Percentiles rank a stretch among this genome's conserved stretches.
phyloP scores from a whole-genome alignment of 2,888 invertebrate species.

The Aphrophora alni region DNA sequence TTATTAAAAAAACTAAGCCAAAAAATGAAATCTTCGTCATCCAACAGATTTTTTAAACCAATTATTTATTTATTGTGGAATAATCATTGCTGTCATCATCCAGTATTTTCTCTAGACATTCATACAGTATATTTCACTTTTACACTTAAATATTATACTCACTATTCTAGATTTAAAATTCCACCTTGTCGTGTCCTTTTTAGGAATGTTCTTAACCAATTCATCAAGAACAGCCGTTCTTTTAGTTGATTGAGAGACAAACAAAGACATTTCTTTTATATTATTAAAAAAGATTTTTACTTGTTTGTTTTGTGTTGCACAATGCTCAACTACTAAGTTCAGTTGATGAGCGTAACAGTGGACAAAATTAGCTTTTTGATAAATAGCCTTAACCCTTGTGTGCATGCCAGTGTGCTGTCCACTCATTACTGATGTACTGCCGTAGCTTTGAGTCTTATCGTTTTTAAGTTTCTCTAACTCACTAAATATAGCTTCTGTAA shows the following conservation, averaged over 20 bases:
- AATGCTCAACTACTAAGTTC: no score
- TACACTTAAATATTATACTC: no score
- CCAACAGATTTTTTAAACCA: background rate
- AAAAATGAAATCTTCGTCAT: background rate
- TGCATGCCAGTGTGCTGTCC: no score
- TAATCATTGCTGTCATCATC: no score
- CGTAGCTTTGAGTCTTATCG: background rate
- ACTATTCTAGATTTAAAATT: constrained; percentile 24
- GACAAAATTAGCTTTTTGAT: no score
- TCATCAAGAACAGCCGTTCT: constrained; percentile 45
- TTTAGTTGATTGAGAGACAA: constrained; percentile 47
- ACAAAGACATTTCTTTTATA: constrained; percentile 41
- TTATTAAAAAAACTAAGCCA: background rate
- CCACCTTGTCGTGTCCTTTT: constrained; percentile 46
- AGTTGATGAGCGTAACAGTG: no score
- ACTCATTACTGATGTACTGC: no score
- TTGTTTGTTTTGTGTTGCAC: background rate
- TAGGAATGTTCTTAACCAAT: constrained; percentile 43
- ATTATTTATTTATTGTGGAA: no score
- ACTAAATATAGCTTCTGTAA: background rate
- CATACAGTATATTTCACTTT: no score
- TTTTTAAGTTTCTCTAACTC: background rate
- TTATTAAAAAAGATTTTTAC: constrained; percentile 46
- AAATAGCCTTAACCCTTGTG: no score
- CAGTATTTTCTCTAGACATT: no score